A percentile compares a stretch with the other conserved stretches of the same genome.
phyloP scores from a whole-genome alignment of 2,797 vertebrate genomes.

The Pteronotus mesoamericanus region DNA sequence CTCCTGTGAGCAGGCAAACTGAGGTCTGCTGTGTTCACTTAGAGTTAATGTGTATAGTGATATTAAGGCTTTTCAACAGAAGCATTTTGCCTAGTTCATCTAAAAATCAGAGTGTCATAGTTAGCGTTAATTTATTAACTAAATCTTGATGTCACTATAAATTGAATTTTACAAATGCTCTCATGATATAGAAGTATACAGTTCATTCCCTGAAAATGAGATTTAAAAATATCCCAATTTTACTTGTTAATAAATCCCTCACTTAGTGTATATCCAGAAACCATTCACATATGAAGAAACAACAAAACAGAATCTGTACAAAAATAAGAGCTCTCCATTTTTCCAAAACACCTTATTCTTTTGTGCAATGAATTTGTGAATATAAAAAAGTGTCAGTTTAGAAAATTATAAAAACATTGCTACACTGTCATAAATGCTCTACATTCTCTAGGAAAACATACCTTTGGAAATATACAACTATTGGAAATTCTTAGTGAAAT shows the following conservation, averaged over 20 bases:
- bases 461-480: slow-evolving; percentile 62
- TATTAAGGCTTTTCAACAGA: not conserved
- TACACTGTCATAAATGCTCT: not conserved
- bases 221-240: slow-evolving; percentile 26
- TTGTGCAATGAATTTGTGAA: slow-evolving; percentile 10
- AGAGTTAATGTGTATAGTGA: not conserved
- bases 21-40: not conserved
- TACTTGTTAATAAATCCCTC: not conserved
- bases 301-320: slow-evolving; percentile 22
- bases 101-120: not conserved
- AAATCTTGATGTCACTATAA: not conserved
- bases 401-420: slow-evolving; percentile 57
- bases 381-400: slow-evolving; percentile 52
- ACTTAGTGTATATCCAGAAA: slow-evolving; percentile 36
- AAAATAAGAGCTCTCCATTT: slow-evolving; percentile 55
- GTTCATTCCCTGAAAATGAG: not conserved
- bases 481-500: slow-evolving; percentile 28
- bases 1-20: not conserved
- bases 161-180: slow-evolving; percentile 19
- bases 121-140: slow-evolving; percentile 34
- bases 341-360: slow-evolving; percentile 30
- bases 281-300: slow-evolving; percentile 2
- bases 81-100: not conserved
- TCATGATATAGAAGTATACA: slow-evolving; percentile 17
- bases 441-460: slow-evolving; percentile 50